A percentile compares a stretch with the other conserved stretches of the same genome.
Evolutionary conservation across 2,113 vertebrate genomes (phyloP).

Genomic region (Centropus bengalensis): DNA sequence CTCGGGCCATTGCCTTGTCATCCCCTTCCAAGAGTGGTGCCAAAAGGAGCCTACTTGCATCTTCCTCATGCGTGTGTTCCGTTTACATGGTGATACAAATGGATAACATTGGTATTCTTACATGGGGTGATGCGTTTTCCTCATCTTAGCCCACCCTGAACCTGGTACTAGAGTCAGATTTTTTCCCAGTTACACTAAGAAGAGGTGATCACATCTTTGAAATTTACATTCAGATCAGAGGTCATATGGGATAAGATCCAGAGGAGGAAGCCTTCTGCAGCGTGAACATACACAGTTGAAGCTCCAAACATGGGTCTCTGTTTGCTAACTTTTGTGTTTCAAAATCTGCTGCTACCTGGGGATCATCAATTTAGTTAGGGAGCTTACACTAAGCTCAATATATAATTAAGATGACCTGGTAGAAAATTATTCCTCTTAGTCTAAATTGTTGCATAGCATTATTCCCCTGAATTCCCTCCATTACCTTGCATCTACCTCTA

Average conservation of each 20-base stretch:
- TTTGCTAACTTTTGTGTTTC: neutral
- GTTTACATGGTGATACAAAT: accelerated
- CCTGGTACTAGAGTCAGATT: neutral
- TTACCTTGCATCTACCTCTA: neutral
- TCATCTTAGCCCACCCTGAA: neutral
- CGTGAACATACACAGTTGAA: neutral
- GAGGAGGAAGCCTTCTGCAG: neutral
- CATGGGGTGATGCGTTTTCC: neutral
- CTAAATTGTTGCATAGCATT: neutral
- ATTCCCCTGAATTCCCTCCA: neutral
- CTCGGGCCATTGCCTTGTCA: neutral
- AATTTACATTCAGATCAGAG: neutral
- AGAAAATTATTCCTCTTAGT: neutral
- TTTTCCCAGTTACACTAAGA: neutral
- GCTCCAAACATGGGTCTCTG: neutral
- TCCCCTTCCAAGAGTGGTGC: neutral
- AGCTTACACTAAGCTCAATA: neutral
- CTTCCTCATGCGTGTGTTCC: accelerated
- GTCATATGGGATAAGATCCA: neutral
- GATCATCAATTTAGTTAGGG: neutral
- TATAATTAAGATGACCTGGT: neutral
- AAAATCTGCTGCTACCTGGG: neutral
- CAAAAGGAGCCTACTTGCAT: accelerated
- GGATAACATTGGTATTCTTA: neutral
- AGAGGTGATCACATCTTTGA: neutral